Evolutionary conservation across 2,113 vertebrate species (phyloP).

Genomic region (Hoplias malabaricus): DNA sequence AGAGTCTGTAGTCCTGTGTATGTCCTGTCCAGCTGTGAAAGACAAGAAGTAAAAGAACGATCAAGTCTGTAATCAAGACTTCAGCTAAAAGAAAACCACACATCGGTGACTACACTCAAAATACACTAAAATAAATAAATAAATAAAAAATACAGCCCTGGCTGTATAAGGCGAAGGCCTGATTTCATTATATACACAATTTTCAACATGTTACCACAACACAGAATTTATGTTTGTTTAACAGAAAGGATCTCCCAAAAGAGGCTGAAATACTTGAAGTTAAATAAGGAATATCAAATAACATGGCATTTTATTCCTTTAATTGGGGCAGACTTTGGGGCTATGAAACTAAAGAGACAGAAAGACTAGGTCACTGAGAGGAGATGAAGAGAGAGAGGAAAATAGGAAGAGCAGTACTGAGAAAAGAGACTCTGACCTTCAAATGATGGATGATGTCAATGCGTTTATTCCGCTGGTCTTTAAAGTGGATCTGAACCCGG

Average conservation of each 20-base stretch:
- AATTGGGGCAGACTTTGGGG: too few species aligned
- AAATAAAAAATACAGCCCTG: not conserved
- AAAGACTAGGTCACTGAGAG: not conserved
- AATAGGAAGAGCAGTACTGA: not conserved
- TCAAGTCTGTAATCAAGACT: not conserved
- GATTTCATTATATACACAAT: not conserved
- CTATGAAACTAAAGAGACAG: not conserved
- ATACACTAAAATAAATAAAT: too few species aligned
- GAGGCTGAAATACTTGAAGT: too few species aligned
- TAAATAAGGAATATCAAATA: too few species aligned
- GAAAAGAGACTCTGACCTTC: conserved; percentile 83
- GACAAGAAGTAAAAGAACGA: conserved; percentile 17
- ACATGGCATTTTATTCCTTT: too few species aligned
- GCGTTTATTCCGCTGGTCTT: conserved; percentile 96
- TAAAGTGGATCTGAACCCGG: conserved; percentile 97
- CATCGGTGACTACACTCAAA: not conserved
- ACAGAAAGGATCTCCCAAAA: too few species aligned
- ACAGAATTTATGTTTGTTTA: not conserved
- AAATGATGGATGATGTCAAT: conserved; percentile 98
- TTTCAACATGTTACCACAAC: not conserved
- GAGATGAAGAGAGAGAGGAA: not conserved
- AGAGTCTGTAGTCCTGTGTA: conserved; percentile 97
- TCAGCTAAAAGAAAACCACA: not conserved
- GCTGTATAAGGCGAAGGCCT: not conserved
- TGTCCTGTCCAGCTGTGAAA: conserved; percentile 90